Evolutionary conservation across 2,113 vertebrate species (phyloP).

Genomic region (Sturnira hondurensis): DNA sequence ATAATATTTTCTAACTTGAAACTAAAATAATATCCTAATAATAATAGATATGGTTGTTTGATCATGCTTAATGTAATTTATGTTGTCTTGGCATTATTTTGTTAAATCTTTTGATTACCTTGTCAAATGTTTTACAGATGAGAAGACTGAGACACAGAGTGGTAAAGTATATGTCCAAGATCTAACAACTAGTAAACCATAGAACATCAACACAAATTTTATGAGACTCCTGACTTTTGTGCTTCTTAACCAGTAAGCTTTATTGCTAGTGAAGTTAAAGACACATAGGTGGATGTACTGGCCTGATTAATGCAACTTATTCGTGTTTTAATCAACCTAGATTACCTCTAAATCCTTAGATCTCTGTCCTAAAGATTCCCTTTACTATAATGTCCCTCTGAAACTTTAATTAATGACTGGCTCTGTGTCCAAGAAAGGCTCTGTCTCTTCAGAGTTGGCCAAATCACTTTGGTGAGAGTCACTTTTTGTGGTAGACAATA

Average conservation of each 20-base stretch:
- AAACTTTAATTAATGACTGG: background rate
- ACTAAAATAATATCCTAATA: background rate
- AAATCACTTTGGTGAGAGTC: background rate
- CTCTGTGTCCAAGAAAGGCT: background rate
- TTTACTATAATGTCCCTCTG: background rate
- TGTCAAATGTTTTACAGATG: background rate
- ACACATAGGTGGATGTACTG: background rate
- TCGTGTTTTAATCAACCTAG: background rate
- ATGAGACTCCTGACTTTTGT: background rate
- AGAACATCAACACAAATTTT: background rate
- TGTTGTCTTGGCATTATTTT: background rate
- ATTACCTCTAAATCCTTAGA: background rate
- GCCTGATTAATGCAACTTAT: background rate
- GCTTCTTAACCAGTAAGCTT: background rate
- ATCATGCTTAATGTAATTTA: background rate
- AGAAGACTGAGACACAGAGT: background rate
- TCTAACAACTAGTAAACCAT: background rate
- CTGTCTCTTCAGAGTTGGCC: background rate
- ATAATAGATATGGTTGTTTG: background rate
- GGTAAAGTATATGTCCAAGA: background rate
- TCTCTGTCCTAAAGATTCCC: background rate
- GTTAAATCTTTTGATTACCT: background rate
- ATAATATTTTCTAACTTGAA: background rate
- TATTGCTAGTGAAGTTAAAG: background rate
- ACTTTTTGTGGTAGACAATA: background rate